Percentiles rank a stretch among this genome's conserved stretches.
phyloP scores from a whole-genome alignment of 2,888 invertebrate genomes.

The Conchocele bisecta region DNA sequence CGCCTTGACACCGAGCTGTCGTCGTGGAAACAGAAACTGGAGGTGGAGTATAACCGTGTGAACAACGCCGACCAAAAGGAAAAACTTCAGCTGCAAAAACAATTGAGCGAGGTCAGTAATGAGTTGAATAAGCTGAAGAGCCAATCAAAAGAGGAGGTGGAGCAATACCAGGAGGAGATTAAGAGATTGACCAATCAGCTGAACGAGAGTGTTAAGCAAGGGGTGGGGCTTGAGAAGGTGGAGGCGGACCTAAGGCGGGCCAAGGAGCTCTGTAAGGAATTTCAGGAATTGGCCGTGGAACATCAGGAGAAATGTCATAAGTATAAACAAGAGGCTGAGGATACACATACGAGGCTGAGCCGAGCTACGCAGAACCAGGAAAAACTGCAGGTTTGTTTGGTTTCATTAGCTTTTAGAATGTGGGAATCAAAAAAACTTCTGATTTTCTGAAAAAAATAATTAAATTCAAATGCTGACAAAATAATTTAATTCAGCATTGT shows the following conservation, averaged over 20 bases:
- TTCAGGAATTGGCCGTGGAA: conserved; percentile 52
- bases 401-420: neutral
- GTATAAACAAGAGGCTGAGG: conserved; percentile 39
- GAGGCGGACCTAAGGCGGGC: conserved; percentile 50
- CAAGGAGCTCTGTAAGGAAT: conserved; percentile 50
- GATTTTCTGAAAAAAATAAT: no score
- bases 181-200: conserved; percentile 40
- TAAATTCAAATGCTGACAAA: no score
- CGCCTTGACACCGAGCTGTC: conserved; percentile 59
- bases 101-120: conserved; percentile 52
- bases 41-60: conserved; percentile 41
- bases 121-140: conserved; percentile 57
- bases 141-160: conserved; percentile 38
- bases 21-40: conserved; percentile 48
- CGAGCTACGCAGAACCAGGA: conserved; percentile 44
- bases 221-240: conserved; percentile 51
- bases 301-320: conserved; percentile 48
- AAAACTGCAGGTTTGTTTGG: conserved; percentile 40
- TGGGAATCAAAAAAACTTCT: no score
- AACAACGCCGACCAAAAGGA: conserved; percentile 56
- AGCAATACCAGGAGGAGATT: conserved; percentile 49
- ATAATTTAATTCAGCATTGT: no score
- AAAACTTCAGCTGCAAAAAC: conserved; percentile 54
- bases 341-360: conserved; percentile 32
- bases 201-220: conserved; percentile 23